Percentiles rank a stretch among this genome's conserved stretches.
These are phyloP conservation scores for Apis dorsata DNA, from an alignment of 1,140 invertebrate genomes.

Conservation along the genomic window DNA sequence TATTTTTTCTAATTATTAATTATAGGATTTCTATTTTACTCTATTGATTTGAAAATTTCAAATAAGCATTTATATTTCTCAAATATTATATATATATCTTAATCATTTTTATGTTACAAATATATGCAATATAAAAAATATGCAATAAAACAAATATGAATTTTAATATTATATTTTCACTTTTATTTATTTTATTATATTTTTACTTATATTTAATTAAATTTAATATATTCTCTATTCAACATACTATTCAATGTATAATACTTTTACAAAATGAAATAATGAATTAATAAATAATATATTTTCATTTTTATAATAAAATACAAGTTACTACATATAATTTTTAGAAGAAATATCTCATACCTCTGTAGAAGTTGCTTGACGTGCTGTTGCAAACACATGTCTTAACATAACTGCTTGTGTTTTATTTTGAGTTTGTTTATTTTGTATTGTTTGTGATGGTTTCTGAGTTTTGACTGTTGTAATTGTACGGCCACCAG, in stretches of 20 bases:
- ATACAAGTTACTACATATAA: neutral
- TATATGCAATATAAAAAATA: neutral
- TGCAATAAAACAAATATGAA: neutral
- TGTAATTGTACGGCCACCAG: conserved; percentile 75
- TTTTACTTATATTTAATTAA: neutral
- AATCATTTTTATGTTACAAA: neutral
- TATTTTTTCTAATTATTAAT: too few relatives aligned
- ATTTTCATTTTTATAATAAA: neutral
- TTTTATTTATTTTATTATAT: neutral
- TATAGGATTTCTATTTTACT: too few relatives aligned
- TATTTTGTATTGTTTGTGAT: conserved; percentile 69
- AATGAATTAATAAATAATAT: neutral
- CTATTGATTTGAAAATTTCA: neutral
- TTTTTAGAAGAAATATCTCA: neutral
- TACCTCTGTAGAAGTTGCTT: conserved; percentile 74
- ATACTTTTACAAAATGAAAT: neutral
- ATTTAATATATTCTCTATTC: neutral
- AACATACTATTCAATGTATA: neutral
- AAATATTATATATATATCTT: neutral
- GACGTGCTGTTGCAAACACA: conserved; percentile 72
- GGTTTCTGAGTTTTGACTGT: conserved; percentile 78
- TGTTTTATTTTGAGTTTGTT: conserved; percentile 74
- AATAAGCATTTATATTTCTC: conserved; percentile 16
- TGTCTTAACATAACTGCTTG: conserved; percentile 78
- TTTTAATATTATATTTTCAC: neutral